A percentile compares a stretch with the other conserved stretches of the same genome.
Conservation (phyloP, 2,113 vertebrate species). For the Seriola rivoliana region DNA sequence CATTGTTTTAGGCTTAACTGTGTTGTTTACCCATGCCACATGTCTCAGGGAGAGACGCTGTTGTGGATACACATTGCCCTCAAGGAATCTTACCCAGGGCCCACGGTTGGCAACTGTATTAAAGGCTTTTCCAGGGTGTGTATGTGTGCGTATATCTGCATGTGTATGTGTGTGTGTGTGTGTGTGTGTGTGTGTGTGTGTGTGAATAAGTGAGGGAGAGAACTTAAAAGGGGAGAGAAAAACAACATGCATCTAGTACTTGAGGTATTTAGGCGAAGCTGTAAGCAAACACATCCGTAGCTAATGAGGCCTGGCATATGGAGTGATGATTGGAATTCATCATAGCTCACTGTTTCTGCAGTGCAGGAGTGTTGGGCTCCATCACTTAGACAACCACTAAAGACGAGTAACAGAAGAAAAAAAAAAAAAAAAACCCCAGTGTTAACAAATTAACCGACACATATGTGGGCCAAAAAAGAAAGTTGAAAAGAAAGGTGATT, state of each 20-base stretch:
- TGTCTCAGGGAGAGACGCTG: slow-evolving; percentile 83
- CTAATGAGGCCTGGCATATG: slow-evolving; percentile 83
- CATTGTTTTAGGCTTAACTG: slow-evolving; percentile 86
- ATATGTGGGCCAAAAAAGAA: slow-evolving; percentile 60
- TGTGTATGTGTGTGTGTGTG: slow-evolving; percentile 11
- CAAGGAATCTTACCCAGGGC: slow-evolving; percentile 82
- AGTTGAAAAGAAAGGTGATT: slow-evolving; percentile 76
- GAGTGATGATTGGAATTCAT: slow-evolving; percentile 79
- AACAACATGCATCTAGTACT: slow-evolving; percentile 77
- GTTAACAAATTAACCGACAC: slow-evolving; percentile 73
- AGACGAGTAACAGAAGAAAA: slow-evolving; percentile 21
- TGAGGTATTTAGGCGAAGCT: slow-evolving; percentile 80
- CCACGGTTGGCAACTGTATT: slow-evolving; percentile 79
- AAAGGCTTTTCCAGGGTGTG: slow-evolving; percentile 69
- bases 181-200: slow-evolving; percentile 20
- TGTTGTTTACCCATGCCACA: slow-evolving; percentile 87
- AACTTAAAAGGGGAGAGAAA: slow-evolving; percentile 79
- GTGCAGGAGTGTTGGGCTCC: slow-evolving; percentile 53
- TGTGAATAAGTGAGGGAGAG: slow-evolving; percentile 53
- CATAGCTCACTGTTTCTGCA: slow-evolving; percentile 65
- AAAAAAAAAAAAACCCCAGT: slow-evolving; percentile 27
- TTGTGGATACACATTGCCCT: slow-evolving; percentile 83
- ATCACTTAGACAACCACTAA: slow-evolving; percentile 65
- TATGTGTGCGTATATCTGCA: slow-evolving; percentile 28
- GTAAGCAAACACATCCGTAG: slow-evolving; percentile 80